Evolutionary conservation across 2,888 invertebrate species (phyloP), one percentile per base, ranked within the genome.

Genomic region (Rhimphoctona megacephalus): DNA sequence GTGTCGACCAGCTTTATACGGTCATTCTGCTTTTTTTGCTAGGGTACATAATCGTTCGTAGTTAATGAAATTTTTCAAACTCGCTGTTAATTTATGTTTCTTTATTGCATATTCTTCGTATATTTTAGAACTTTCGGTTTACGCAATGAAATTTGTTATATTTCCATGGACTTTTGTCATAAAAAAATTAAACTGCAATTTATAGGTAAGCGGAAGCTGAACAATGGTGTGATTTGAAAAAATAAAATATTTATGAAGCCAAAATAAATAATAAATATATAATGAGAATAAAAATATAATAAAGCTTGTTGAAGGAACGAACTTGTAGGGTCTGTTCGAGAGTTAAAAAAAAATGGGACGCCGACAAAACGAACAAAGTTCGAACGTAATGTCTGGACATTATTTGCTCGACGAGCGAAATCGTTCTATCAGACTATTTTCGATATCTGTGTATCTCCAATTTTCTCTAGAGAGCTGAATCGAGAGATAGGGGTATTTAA

Each of bases 401-500:
- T 73, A 49, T 66, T 74, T 67, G 52, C 73, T 66, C 66, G 33
- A 54, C 73, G 36, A 74, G 49, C 25, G 52, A 64, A 57, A 66
- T 81, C 80, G 22, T 70, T 72, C 72, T 72, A 72, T 72, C 64
- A 36, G 61, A 19, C 72, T 17, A 54, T 52, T 30, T 54, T 67
- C n/a, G 19, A 66, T 78, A 36, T 67, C n/a, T 36, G 72, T 66
- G 61, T 69, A 74, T 57, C 69, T 80, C 52, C 70, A 64, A 80
- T 80, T 81, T 76, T 69, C 43, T 46, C 57, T 4, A 36, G 46
- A 49, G 33, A 49, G 64, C n/a, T 22, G 25, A 57, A 14, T 0
- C 19, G 39, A 54, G 30, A 14, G 22, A 30, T 17, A 39, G 43
- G 49, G 30, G 9, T 17, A 61, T 80, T 54, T 43, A 33, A 73